Percentiles rank a stretch among this genome's conserved stretches.
Conservation (phyloP, 2,888 invertebrate genomes). For the Drosophila subquinaria region DNA sequence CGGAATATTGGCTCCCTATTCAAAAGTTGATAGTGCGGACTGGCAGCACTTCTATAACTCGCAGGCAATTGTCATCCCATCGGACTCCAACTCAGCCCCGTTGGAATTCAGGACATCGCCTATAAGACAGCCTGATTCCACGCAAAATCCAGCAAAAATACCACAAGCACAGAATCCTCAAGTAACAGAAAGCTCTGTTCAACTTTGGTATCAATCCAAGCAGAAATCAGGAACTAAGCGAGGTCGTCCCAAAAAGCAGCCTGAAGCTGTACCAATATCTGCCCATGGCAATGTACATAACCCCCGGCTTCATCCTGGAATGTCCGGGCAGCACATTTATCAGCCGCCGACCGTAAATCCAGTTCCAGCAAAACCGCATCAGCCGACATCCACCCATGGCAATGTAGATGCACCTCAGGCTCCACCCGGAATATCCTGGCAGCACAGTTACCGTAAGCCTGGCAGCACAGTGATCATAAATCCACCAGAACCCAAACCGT, state of each 20-base stretch:
- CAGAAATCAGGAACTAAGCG: background rate
- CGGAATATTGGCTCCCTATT: background rate
- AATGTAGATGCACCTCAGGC: too few species aligned
- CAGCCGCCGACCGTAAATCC: background rate
- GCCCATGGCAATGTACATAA: background rate
- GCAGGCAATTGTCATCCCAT: background rate
- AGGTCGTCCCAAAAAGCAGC: background rate
- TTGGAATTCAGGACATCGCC: background rate
- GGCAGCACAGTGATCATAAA: too few species aligned
- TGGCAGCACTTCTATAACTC: background rate
- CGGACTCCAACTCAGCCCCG: background rate
- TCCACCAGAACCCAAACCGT: background rate
- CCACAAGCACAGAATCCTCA: background rate
- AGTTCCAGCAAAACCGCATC: too few species aligned
- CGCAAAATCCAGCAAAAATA: background rate
- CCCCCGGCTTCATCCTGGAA: background rate
- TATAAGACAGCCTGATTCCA: background rate
- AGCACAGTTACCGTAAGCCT: background rate
- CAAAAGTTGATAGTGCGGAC: background rate
- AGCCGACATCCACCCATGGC: background rate
- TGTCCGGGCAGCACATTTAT: background rate
- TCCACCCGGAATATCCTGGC: background rate
- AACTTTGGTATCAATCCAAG: background rate
- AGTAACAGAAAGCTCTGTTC: background rate
- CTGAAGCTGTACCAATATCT: background rate